Evolutionary conservation across 2,888 invertebrate species (phyloP), one percentile per base, ranked within the genome.

Genomic region (Aphodius granarius): DNA sequence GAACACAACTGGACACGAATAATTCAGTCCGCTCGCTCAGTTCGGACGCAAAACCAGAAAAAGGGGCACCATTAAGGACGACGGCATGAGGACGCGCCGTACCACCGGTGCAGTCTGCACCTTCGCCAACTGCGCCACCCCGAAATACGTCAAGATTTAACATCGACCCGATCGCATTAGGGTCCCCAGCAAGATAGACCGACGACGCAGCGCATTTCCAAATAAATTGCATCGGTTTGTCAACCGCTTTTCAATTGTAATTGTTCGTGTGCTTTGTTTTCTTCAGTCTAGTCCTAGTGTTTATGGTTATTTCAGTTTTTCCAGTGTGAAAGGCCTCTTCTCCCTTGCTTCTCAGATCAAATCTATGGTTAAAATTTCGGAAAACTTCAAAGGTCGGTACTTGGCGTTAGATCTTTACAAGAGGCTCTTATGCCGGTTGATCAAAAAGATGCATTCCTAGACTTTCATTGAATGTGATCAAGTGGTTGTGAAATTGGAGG

Each of bases 71-170:
- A 43, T 43, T 43, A 43, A 68, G 21, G 63, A 62, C 63, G 9
- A 16, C 65, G 68, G 20, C 68, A n/a, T 19, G 21, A 83, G 82
- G 72, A 73, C 76, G 76, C 23, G 43, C 62, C 71, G 84, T 85
- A 84, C 86, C 86, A 86, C 86, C 86, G 84, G 82, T 80, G 84
- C 85, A 82, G 85, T 83, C 85, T 85, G 84, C 85, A 85, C 85
- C 84, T 43, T 85, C 82, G 21, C 20, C 23, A 68, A 70, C 23
- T 43, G 63, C 72, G 23, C 75, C 75, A 75, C 75, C 77, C 77
- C 71, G 70, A 63, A 70, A 76, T 22, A 73, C 71, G 73, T 73
- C 73, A 76, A 76, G 76, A 76, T 76, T 43, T 43, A 43, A 43
- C 43, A 43, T 43, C 43, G 43, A 43, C 43, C 13, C 43, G 43